Base-by-base conservation (phyloP, 2,888 invertebrate species). In the Acheta domesticus region DNA sequence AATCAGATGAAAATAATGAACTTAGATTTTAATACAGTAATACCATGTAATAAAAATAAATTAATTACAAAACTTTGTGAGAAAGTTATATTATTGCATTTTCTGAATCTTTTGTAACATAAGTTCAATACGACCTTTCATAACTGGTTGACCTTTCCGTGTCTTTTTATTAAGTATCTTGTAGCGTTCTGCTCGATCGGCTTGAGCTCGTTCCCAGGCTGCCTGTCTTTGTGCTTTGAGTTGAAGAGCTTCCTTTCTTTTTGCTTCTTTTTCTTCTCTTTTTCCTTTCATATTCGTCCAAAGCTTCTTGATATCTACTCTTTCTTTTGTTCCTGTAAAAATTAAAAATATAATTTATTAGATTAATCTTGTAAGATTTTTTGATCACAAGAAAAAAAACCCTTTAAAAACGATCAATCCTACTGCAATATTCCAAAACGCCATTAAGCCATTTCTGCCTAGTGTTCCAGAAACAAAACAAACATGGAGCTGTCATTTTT, bases 91-190 rank as follows among this genome's bases (percentile, higher is more conserved):
- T 62, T n/a, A 62, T n/a, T 62, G 62, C n/a, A n/a, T 19, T 1
- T 14, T 62, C 86, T 94, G 91, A 83, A 96, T 94, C 86, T 94
- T 92, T 84, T 94, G 93, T 20, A 95, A 87, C 79, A 96, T 87
- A 84, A 94, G 86, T 86, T 96, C 92, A 85, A 96, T 89, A 83
- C 95, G 89, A 79, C 92, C 93, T 80, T 92, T 93, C 95, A 96
- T 96, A 2, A 95, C 87, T 0, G 96, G 96, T 85, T 96, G 96
- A 0, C 96, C 96, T 84, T 91, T 93, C 83, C 91, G 92, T 0
- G 93, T 96, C 85, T 92, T 94, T 85, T 92, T 92, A 77, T 92
- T 93, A 75, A 96, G 86, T 82, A 91, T 92, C 86, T 93, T 94
- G 82, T 89, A 92, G 80, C 90, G 91, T 77, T 92, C 91, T 77